Percentiles rank a stretch among this genome's conserved stretches.
phyloP scores from a whole-genome alignment of 1,140 invertebrate genomes.

The Zaprionus gabonicus region DNA sequence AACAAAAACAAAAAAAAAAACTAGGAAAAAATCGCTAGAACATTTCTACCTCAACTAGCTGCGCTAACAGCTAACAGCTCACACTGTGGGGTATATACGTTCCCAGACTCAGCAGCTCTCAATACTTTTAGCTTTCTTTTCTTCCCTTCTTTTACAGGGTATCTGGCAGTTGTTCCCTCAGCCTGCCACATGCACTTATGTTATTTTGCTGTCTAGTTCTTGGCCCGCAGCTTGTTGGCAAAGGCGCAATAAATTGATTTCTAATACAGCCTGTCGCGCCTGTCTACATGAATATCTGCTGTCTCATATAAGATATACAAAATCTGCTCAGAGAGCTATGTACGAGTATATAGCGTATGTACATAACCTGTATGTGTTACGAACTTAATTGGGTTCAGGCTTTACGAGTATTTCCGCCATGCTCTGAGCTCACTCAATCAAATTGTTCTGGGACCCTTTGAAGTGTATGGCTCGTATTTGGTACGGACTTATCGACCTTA shows the following conservation, averaged over 20 bases:
- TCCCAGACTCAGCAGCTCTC: neutral
- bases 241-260: constrained; percentile 78
- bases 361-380: too few species aligned
- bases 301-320: constrained; percentile 17
- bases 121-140: neutral
- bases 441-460: neutral
- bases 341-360: neutral
- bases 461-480: neutral
- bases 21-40: neutral
- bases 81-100: neutral
- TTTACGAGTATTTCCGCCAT: constrained; percentile 57
- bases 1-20: constrained; percentile 9
- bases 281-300: constrained; percentile 48
- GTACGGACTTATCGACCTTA: neutral
- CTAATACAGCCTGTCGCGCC: constrained; percentile 62
- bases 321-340: too few species aligned
- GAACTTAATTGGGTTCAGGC: constrained; percentile 48
- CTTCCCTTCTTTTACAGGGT: constrained; percentile 1
- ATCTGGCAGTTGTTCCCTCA: neutral
- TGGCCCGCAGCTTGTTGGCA: constrained; percentile 55
- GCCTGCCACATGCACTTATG: constrained; percentile 7
- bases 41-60: neutral
- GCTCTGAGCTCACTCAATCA: constrained; percentile 18
- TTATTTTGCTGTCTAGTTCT: constrained; percentile 26
- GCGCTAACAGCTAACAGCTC: neutral